A percentile compares a stretch with the other conserved stretches of the same genome.
phyloP scores from a whole-genome alignment of 1,140 invertebrate species.

The Stegodyphus mimosarum region DNA sequence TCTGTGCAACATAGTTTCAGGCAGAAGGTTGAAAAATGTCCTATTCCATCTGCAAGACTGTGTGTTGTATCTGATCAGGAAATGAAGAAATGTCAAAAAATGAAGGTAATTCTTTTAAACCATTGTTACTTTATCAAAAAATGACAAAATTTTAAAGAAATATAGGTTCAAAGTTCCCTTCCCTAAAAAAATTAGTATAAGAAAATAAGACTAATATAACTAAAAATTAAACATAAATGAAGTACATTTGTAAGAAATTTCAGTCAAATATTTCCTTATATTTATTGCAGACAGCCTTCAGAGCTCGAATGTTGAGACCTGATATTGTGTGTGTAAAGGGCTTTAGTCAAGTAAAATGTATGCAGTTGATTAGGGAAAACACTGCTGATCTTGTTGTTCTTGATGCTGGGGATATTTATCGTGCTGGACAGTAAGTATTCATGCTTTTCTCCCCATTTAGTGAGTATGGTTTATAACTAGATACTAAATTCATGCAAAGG shows the following conservation, averaged over 20 bases:
- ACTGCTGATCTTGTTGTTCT: conserved; percentile 88
- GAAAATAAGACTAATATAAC: too few relatives aligned
- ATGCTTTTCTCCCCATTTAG: neutral
- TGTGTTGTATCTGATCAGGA: conserved; percentile 93
- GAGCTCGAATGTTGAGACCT: conserved; percentile 88
- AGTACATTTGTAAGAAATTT: too few relatives aligned
- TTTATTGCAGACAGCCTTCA: conserved; percentile 79
- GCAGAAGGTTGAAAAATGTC: conserved; percentile 73
- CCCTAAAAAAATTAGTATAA: too few relatives aligned
- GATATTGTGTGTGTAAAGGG: conserved; percentile 87
- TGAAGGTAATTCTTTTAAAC: conserved; percentile 77
- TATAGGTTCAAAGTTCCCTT: too few relatives aligned
- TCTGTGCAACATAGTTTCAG: neutral
- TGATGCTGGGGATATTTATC: conserved; percentile 94
- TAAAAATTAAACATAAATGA: too few relatives aligned
- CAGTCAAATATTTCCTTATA: conserved; percentile 18
- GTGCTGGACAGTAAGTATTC: conserved; percentile 76
- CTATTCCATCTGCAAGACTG: conserved; percentile 80
- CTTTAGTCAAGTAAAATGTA: conserved; percentile 88
- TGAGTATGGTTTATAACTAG: too few relatives aligned
- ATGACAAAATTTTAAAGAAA: too few relatives aligned
- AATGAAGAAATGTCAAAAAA: conserved; percentile 91
- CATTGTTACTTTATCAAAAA: neutral
- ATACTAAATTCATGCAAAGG: too few relatives aligned
- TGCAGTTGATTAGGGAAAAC: conserved; percentile 74